A percentile compares a stretch with the other conserved stretches of the same genome.
Conservation (phyloP, 2,888 invertebrate genomes). For the Drosophila acutilabella region DNA sequence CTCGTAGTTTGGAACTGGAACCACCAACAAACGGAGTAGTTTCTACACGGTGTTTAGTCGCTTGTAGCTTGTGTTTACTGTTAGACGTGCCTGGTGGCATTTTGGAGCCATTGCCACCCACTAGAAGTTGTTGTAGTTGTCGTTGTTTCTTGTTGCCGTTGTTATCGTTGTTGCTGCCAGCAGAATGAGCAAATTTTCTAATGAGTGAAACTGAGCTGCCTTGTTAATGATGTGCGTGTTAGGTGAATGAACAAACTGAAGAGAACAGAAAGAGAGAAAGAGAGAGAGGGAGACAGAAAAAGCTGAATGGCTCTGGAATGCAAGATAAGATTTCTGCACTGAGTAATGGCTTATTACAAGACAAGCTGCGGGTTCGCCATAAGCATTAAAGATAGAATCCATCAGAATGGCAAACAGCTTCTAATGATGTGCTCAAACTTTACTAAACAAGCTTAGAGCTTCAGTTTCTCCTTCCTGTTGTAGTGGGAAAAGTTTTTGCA, state of each 20-base stretch:
- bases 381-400: constrained; percentile 22
- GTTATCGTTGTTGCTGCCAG: constrained; percentile 21
- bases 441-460: background rate
- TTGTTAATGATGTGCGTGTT: constrained; percentile 65
- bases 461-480: background rate
- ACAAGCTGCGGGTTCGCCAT: constrained; percentile 38
- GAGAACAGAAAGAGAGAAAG: background rate
- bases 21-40: constrained; percentile 33
- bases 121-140: constrained; percentile 45
- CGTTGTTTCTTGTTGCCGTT: constrained; percentile 22
- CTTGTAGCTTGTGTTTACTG: constrained; percentile 55
- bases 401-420: constrained; percentile 4
- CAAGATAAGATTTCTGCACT: constrained; percentile 63
- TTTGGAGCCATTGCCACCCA: constrained; percentile 41
- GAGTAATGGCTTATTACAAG: constrained; percentile 60
- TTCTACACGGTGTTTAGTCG: constrained; percentile 30
- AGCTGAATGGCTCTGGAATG: constrained; percentile 19
- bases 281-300: background rate
- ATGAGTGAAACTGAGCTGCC: constrained; percentile 61
- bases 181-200: constrained; percentile 60
- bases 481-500: background rate
- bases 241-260: constrained; percentile 4
- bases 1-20: constrained; percentile 9
- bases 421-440: background rate
- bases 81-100: constrained; percentile 54